Base-by-base conservation (phyloP, 2,113 vertebrate genomes). In the Ochotona curzoniae region DNA sequence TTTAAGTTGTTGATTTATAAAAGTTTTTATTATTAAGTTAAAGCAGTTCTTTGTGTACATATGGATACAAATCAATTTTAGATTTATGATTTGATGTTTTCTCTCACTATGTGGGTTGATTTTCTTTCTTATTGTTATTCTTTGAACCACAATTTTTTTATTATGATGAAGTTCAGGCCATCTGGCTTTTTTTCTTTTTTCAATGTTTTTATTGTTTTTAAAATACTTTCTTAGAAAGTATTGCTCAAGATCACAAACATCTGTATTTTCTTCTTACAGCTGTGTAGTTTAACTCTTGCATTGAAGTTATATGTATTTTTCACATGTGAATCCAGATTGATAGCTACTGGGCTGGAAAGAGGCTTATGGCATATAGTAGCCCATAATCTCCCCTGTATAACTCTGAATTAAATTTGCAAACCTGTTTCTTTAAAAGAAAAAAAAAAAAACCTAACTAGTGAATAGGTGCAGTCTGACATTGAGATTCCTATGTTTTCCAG, bases 401-500 rank as follows among this genome's bases (percentile, higher is more conserved):
- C n/a, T 92, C 54, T 66, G 8, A 92, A 78, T 81, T 69, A 76
- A 69, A 3, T 74, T 67, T 81, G 15, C 12, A 87, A 5, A 20
- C 14, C 25, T 66, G 30, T 80, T 70, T 83, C 14, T 83, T 94
- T 25, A 9, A 63, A 57, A 61, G 38, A 47, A 70, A 67, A 51
- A 51, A 30, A 28, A 51, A 87, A 25, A 32, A 21, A 61, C 14
- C n/a, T 74, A 47, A 61, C 26, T 47, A 57, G 15, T 75, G 44
- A 95, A 61, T 13, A 8, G 11, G 26, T 21, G 10, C 66, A 87
- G 47, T 7, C 61, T 96, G 76, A 96, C 61, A n/a, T 95, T 93
- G 66, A 18, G 9, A 64, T 64, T 73, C 13, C 0, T 60, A 11
- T 93, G 73, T 93, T 87, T 96, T 97, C 38, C 84, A 99, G 99